Base-by-base conservation (phyloP, 2,797 vertebrate species). In the Myotis myotis region DNA sequence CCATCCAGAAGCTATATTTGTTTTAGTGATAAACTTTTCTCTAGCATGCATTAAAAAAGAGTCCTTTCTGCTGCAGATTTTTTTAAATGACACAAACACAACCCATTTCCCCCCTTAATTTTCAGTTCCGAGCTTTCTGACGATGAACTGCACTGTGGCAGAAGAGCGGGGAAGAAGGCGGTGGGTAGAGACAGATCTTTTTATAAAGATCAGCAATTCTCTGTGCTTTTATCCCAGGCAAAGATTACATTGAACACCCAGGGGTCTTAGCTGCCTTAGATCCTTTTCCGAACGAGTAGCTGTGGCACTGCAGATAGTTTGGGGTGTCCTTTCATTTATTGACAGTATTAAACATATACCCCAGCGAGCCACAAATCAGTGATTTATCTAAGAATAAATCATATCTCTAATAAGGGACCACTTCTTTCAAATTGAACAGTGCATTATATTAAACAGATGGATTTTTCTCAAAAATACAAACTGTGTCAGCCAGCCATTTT, bases 241-340 rank as follows among this genome's bases (percentile, higher is more conserved):
- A 98, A 98, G 98, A 98, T 98, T 98, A 97, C 97, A 98, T 98
- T 98, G 97, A 97, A 97, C 97, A 98, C 98, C 98, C 97, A 97
- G 98, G 98, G 98, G 98, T 97, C 97, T 98, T 97, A 94, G 95
- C 96, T 97, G 97, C 98, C 98, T 98, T 97, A 98, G 99, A 98
- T 99, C 99, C 99, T 99, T 99, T 99, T 98, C 99, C 99, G 99
- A 99, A 98, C 95, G 99, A 99, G 99, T 98, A 98, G 98, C 99
- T 99, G 98, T 99, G 99, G 99, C 99, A 98, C 98, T 99, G 98
- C 98, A 99, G 99, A 99, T 99, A 99, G 99, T 99, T 99, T 99
- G 95, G 98, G 98, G 98, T 98, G 98, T 97, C 98, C 96, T 98
- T 98, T 98, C 97, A 93, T 97, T 97, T 98, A 96, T 97, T 97